Evolutionary conservation across 2,797 vertebrate species (phyloP), one percentile per base, ranked within the genome.

Genomic region (Huso huso): DNA sequence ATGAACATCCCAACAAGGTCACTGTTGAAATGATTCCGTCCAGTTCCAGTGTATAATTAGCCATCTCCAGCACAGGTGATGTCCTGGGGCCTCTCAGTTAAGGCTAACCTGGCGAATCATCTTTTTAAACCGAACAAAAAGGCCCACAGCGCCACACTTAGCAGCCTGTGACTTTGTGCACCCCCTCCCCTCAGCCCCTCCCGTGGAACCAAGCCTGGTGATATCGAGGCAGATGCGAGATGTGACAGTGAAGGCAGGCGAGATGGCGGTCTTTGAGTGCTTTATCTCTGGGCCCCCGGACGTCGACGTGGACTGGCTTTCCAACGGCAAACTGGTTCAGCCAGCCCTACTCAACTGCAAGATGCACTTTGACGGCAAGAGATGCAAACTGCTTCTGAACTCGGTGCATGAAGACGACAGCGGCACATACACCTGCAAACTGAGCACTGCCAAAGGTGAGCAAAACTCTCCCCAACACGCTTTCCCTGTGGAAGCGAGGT

Each of bases 341-440:
- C 97, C 97, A 0, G 95, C 97, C 0, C 79, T 99, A 79, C 93
- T 99, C 76, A 95, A 96, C 88, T 99, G 97, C 79, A 99, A 99
- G 88, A 99, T 99, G 97, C 94, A 98, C 84, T 99, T 98, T 67
- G 94, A 99, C 4, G 97, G 97, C 61, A 91, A 84, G 67, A 93
- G 93, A 67, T 97, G 95, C 74, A 91, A 94, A 52, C 88, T 99
- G 73, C 86, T 98, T 77, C 94, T 99, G 59, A 95, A 95, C 80
- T 99, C 96, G 0, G 96, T 99, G 13, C 97, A 99, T 0, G 97
- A 99, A 81, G 95, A 99, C 1, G 97, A 99, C 83, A 95, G 92
- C 0, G 97, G 95, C 1, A 82, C 92, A 9, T 99, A 99, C 80
- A 94, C 84, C 70, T 99, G 97, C 89, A 99, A 99, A 76, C 87